Percentiles rank a stretch among this genome's conserved stretches.
These are phyloP conservation scores for Tapirus terrestris DNA, from an alignment of 2,113 vertebrate genomes.

Conservation along the genomic window DNA sequence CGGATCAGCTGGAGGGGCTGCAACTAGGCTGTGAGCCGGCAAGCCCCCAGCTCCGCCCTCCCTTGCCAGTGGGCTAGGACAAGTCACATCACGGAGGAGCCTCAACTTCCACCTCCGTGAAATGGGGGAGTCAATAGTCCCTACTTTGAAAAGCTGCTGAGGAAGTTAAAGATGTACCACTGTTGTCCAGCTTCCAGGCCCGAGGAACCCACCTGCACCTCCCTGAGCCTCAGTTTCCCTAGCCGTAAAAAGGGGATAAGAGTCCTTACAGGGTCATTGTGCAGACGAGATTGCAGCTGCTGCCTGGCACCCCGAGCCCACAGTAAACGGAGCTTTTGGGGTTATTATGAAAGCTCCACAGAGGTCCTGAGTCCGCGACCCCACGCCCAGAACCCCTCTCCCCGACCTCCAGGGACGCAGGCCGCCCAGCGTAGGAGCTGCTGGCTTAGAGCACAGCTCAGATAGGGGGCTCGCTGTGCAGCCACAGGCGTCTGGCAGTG, in stretches of 20 bases:
- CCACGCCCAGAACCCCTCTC: background rate
- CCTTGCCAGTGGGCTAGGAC: no score
- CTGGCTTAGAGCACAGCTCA: background rate
- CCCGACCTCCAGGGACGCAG: background rate
- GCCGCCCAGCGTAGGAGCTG: background rate
- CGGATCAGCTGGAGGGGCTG: background rate
- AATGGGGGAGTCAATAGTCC: background rate
- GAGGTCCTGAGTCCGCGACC: background rate
- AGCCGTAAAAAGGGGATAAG: background rate
- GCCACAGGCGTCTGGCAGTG: background rate
- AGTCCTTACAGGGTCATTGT: background rate
- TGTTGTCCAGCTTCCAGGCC: background rate
- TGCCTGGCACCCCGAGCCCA: no score
- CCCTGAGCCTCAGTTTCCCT: background rate
- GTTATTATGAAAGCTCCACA: background rate
- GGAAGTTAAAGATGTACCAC: background rate
- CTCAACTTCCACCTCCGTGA: background rate
- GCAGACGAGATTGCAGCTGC: background rate
- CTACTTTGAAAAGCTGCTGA: background rate
- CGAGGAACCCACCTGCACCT: background rate
- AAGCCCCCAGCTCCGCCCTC: background rate
- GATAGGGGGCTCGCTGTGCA: background rate
- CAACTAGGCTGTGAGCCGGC: background rate
- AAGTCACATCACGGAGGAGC: background rate
- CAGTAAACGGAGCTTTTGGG: background rate